These are phyloP conservation scores for Mesorhabditis spiculigera DNA, from an alignment of 2,888 invertebrate genomes.

Conservation along the genomic window DNA sequence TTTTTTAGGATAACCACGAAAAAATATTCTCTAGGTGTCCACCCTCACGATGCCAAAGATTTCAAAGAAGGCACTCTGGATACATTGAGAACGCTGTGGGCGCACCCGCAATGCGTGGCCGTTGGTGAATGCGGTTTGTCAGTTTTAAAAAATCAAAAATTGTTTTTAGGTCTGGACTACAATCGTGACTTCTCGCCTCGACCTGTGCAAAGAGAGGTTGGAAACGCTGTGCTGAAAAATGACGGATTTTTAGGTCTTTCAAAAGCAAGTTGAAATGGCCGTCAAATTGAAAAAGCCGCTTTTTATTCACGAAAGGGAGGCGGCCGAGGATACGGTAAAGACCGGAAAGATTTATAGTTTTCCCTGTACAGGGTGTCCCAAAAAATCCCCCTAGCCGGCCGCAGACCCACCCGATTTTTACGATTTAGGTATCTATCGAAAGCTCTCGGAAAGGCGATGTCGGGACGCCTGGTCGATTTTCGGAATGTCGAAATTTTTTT, in stretches of 20 bases:
- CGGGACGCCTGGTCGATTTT: no score
- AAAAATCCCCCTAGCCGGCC: no score
- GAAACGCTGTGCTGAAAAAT: background rate
- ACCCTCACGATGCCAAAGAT: conserved; percentile 56
- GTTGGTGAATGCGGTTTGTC: conserved; percentile 80
- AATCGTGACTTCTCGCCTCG: conserved; percentile 89
- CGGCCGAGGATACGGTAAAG: conserved; percentile 78
- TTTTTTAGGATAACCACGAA: background rate
- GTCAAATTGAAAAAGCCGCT: conserved; percentile 81
- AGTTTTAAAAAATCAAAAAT: background rate
- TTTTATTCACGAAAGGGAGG: conserved; percentile 86
- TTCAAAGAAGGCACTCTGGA: conserved; percentile 29
- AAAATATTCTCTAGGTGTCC: conserved; percentile 37
- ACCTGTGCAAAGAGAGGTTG: conserved; percentile 77
- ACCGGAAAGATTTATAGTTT: conserved; percentile 55
- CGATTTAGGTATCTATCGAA: no score
- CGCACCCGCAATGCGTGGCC: conserved; percentile 84
- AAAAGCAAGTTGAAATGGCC: conserved; percentile 70
- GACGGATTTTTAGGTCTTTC: conserved; percentile 9
- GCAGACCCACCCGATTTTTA: no score
- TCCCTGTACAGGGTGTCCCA: no score
- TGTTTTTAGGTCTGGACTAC: conserved; percentile 73
- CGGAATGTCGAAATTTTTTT: no score
- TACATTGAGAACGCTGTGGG: conserved; percentile 14
- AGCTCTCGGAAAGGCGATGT: no score